Base-by-base conservation (phyloP, 2,888 invertebrate species). In the Blastobasis lacticolella region DNA sequence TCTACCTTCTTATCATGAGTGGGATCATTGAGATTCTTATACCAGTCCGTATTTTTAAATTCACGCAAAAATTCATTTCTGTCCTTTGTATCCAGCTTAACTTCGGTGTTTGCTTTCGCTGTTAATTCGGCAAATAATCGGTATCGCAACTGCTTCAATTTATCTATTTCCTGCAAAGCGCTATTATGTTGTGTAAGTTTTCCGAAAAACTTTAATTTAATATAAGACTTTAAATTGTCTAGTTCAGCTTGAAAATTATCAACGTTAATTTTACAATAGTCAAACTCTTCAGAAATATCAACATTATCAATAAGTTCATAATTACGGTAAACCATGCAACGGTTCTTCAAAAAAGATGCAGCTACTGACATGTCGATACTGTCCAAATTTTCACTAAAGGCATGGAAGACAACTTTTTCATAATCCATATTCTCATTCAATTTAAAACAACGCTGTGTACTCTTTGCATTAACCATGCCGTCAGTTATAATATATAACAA, bases 401-500 rank as follows among this genome's bases (percentile, higher is more conserved):
- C 68, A 50, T 68, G 64, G 43, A 68, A 67, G 8, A 67, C 63
- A 38, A 70, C 65, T 0, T 47, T 62, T 57, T 69, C 64, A 23
- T 72, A 72, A 49, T 63, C 10, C 55, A 69, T 62, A 44, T 68
- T 50, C 36, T 56, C 48, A 37, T 71, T 71, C 5, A 57, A 44
- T 37, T 52, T 1, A 1, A 65, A 57, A 57, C 70, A 70, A 48
- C 2, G 10, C 0, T 50, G 0, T 46, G 44, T 42, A 50, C 57
- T 57, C 0, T 2, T 0, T 1, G 3, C 0, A 9, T 23, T 6
- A 10, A 69, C 67, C 46, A 58, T 7, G 10, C 70, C 71, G 50
- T 72, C 68, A 1, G 72, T 72, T 10, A 71, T 57, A 6, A 71
- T 66, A 45, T 69, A 70, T 23, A 71, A 40, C 45, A 70, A 58